A percentile compares a stretch with the other conserved stretches of the same genome.
These are phyloP conservation scores for Crotalus tigris DNA, from an alignment of 2,113 vertebrate genomes.

Conservation along the genomic window DNA sequence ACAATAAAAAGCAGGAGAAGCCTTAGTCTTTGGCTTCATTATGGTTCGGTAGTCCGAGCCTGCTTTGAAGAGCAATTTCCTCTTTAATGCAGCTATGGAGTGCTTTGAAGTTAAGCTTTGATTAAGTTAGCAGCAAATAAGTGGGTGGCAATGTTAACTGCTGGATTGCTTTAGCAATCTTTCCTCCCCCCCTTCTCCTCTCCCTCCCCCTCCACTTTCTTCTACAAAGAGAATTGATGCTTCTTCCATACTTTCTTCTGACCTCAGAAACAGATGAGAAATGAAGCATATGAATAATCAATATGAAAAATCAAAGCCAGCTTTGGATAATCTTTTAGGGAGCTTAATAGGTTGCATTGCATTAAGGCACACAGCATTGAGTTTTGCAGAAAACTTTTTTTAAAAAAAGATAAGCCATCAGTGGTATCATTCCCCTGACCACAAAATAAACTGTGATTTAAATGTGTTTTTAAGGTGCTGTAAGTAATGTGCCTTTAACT, in stretches of 20 bases:
- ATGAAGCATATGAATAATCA: not conserved
- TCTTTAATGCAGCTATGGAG: not conserved
- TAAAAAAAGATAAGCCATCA: not conserved
- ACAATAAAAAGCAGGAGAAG: not conserved
- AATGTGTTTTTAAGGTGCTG: not conserved
- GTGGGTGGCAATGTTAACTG: not conserved
- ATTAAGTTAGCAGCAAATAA: slow-evolving; percentile 1
- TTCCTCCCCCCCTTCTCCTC: not conserved
- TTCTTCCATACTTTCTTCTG: not conserved
- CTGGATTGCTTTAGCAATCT: not conserved
- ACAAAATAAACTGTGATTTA: not conserved
- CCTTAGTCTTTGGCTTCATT: not conserved
- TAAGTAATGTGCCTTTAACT: not conserved
- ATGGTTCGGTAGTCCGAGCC: not conserved
- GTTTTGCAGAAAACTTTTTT: not conserved
- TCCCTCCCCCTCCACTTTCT: not conserved
- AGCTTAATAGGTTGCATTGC: not conserved
- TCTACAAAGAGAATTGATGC: not conserved
- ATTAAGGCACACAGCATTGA: not conserved
- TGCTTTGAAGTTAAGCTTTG: slow-evolving; percentile 12
- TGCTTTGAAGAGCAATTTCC: not conserved
- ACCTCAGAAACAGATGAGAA: not conserved
- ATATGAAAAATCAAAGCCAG: not conserved
- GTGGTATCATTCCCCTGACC: not conserved
- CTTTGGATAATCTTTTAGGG: not conserved